Base-by-base conservation (phyloP, 2,888 invertebrate species). In the Minunthozetes semirufus region DNA sequence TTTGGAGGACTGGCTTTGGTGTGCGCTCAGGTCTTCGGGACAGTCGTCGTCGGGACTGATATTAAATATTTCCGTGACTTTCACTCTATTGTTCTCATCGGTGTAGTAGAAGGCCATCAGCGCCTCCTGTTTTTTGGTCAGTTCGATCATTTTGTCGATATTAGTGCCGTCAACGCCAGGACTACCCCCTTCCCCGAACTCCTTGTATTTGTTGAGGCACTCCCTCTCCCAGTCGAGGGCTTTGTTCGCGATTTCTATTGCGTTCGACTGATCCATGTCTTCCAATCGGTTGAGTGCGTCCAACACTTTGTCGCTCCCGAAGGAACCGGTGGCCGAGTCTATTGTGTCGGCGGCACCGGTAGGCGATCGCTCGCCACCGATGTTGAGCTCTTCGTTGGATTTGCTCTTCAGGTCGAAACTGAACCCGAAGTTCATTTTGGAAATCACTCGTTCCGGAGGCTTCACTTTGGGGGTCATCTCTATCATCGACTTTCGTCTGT, bases 41-140 rank as follows among this genome's bases (percentile, higher is more conserved):
- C n/a, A 19, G n/a, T 70, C 70, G 5, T 33, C 38, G 8, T 70
- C 70, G 25, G 46, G 19, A 13, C 29, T 13, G 29, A 93, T 90
- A 83, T 93, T 92, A 82, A 90, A 93, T 80, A 94, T 93, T 85
- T 93, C 92, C 0, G 92, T 92, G 80, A 93, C 89, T 84, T 91
- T 90, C 80, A 82, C 90, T 86, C 91, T 89, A 83, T 92, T 91
- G 80, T 92, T 88, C 80, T 90, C 89, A 82, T 94, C 93, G 82
- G 91, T 72, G 42, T 78, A 88, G 82, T 94, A 95, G 84, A 92
- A 94, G 0, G 93, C 90, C 86, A 94, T 91, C 11, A 93, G 85
- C 0, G 94, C 90, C 80, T 95, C 94, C 81, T 94, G 92, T 80
- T 92, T 89, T 63, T 90, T 86, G 73, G 93, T 92, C 79, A 91